These are phyloP conservation scores for Lethrus apterus DNA, from an alignment of 1,140 invertebrate species.

Conservation along the genomic window DNA sequence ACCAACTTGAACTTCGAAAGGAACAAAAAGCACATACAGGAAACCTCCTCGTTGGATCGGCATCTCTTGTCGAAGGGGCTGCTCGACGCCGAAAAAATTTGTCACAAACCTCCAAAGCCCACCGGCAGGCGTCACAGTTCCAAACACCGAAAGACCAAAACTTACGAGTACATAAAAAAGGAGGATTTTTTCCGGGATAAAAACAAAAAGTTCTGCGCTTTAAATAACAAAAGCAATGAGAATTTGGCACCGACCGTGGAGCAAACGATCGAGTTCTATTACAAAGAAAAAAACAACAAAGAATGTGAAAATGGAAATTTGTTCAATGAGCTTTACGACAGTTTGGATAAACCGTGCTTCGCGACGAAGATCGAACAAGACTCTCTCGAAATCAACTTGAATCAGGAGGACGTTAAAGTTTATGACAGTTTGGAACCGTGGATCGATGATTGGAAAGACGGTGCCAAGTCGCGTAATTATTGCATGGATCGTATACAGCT, in stretches of 20 bases:
- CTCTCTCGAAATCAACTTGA: constrained; percentile 34
- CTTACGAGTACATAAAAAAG: constrained; percentile 43
- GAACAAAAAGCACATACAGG: constrained; percentile 43
- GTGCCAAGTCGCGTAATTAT: constrained; percentile 17
- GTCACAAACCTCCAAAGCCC: constrained; percentile 50
- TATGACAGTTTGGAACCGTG: constrained; percentile 32
- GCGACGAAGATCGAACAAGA: constrained; percentile 32
- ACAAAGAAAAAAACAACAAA: constrained; percentile 39
- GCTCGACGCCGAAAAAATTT: constrained; percentile 37
- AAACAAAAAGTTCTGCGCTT: constrained; percentile 34
- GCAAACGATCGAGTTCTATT: constrained; percentile 35
- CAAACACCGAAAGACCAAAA: constrained; percentile 33
- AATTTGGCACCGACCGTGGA: constrained; percentile 27
- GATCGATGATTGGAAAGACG: constrained; percentile 14
- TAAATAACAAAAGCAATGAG: constrained; percentile 35
- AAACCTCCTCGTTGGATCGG: constrained; percentile 46
- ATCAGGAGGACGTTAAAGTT: constrained; percentile 22
- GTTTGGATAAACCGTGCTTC: constrained; percentile 32
- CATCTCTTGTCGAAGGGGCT: constrained; percentile 42
- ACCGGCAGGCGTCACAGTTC: constrained; percentile 41
- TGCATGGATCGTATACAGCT: constrained; percentile 35
- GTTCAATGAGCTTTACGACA: constrained; percentile 35
- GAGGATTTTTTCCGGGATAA: constrained; percentile 37
- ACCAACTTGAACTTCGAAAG: constrained; percentile 46
- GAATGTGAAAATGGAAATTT: constrained; percentile 27